Evolutionary conservation across 2,888 invertebrate species (phyloP), one percentile per base, ranked within the genome.

Genomic region (Charanyca ferruginea): DNA sequence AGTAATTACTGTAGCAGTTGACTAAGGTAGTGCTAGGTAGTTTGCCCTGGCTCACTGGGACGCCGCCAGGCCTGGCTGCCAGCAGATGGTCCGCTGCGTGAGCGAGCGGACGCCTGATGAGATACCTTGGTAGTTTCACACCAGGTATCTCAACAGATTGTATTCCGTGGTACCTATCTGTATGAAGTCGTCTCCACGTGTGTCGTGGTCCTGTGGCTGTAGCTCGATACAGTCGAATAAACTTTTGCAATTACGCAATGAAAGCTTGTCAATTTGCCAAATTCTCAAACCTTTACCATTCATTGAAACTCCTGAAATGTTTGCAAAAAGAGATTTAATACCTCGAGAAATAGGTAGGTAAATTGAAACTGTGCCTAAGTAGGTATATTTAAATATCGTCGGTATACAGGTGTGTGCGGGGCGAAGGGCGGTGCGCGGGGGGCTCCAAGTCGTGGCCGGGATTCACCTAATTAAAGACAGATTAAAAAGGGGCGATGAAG

Each of bases 401-500:
- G 47, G 23, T 70, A 22, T 71, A 47, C 32, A n/a, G 25, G 32
- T 7, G 38, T 38, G 38, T 8, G 4, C 13, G 5, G 25, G 51
- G n/a, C 1, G 7, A 25, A 5, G 44, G 2, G n/a, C n/a, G 41
- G 18, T 1, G 11, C n/a, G 44, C 6, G 38, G 5, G 22, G 25
- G 0, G 1, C 0, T 16, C 0, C n/a, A 52, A 64, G 65, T 42
- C 22, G 55, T 25, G 51, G 9, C n/a, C 35, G 25, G 41, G 45
- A 44, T 53, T 62, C 58, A 58, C 59, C 55, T 80, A 67, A 78
- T 80, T 72, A 78, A 72, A 78, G 64, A 63, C 62, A 78, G 58
- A 80, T 80, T 80, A 67, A 77, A 77, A 81, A 67, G 55, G 49
- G 52, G 52, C 47, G 45, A 42, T 41, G 49, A 71, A 42, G 51